Evolutionary conservation across 1,140 invertebrate genomes (phyloP).

Genomic region (Pomacea maculata): DNA sequence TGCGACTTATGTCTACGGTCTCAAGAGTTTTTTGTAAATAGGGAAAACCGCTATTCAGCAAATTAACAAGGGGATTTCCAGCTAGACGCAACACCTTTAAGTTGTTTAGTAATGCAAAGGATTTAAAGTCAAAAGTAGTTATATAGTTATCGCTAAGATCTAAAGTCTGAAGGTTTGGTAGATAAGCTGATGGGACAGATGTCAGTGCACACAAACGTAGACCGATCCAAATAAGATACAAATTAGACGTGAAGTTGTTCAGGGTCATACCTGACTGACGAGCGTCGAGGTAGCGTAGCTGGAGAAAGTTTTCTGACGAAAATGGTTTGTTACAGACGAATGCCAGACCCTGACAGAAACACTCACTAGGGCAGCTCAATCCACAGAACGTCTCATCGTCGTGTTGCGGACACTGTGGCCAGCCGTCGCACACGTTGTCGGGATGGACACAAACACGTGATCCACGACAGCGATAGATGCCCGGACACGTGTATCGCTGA

Average conservation of each 20-base stretch:
- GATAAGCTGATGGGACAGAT: background rate
- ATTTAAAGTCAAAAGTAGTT: background rate
- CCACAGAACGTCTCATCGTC: constrained; percentile 15
- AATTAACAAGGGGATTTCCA: background rate
- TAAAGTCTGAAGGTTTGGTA: constrained; percentile 8
- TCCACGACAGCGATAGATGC: constrained; percentile 13
- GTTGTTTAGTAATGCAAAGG: background rate
- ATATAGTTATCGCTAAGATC: constrained; percentile 2
- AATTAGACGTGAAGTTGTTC: background rate
- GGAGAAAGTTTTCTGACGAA: background rate
- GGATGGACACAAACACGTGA: constrained; percentile 15
- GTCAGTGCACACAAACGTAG: background rate
- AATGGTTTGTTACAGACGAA: background rate
- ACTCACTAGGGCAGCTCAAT: background rate
- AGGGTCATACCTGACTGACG: background rate
- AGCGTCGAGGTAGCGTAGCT: constrained; percentile 9
- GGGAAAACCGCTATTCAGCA: background rate
- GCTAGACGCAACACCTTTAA: background rate
- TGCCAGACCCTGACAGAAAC: constrained; percentile 14
- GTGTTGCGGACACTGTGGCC: constrained; percentile 18
- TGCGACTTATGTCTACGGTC: background rate
- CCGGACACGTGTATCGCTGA: background rate
- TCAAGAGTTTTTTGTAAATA: background rate
- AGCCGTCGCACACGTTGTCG: constrained; percentile 18
- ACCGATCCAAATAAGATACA: constrained; percentile 1